A percentile compares a stretch with the other conserved stretches of the same genome.
These are phyloP conservation scores for Colistium nudipinnis DNA, from an alignment of 2,113 vertebrate genomes.

Conservation along the genomic window DNA sequence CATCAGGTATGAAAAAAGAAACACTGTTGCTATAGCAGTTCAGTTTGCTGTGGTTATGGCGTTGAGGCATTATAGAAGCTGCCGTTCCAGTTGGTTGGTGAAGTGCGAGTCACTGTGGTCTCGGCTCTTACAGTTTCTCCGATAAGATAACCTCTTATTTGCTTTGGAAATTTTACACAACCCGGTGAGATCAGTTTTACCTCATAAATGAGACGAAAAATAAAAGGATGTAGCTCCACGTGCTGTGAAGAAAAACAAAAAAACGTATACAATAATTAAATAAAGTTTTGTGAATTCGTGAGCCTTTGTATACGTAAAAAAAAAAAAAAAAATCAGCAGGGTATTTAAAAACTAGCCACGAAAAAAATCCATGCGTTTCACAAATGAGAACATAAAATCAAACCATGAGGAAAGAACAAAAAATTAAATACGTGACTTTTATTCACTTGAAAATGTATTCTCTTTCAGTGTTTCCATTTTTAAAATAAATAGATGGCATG, in stretches of 20 bases:
- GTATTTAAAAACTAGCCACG: background rate
- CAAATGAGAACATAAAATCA: conserved; percentile 41
- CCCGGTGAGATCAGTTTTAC: background rate
- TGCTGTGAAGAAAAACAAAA: too few relatives aligned
- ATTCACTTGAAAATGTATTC: conserved; percentile 88
- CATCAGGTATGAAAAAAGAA: conserved; percentile 50
- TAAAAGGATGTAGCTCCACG: background rate
- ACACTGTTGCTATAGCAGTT: conserved; percentile 62
- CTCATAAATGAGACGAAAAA: background rate
- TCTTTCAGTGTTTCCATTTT: conserved; percentile 86
- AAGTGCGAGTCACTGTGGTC: conserved; percentile 16
- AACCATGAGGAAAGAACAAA: conserved; percentile 62
- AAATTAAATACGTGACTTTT: conserved; percentile 76
- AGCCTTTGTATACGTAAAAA: too few relatives aligned
- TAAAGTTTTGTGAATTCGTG: too few relatives aligned
- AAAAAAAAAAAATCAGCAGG: background rate
- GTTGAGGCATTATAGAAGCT: conserved; percentile 1
- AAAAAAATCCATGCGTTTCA: background rate
- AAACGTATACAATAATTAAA: too few relatives aligned
- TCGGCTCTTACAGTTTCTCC: too few relatives aligned
- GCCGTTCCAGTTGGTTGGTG: conserved; percentile 60
- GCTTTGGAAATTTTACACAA: background rate
- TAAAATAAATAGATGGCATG: conserved; percentile 93
- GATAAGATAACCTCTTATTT: too few relatives aligned
- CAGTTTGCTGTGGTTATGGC: conserved; percentile 49